A percentile compares a stretch with the other conserved stretches of the same genome.
phyloP scores from a whole-genome alignment of 2,888 invertebrate genomes.

The Encarsia formosa region DNA sequence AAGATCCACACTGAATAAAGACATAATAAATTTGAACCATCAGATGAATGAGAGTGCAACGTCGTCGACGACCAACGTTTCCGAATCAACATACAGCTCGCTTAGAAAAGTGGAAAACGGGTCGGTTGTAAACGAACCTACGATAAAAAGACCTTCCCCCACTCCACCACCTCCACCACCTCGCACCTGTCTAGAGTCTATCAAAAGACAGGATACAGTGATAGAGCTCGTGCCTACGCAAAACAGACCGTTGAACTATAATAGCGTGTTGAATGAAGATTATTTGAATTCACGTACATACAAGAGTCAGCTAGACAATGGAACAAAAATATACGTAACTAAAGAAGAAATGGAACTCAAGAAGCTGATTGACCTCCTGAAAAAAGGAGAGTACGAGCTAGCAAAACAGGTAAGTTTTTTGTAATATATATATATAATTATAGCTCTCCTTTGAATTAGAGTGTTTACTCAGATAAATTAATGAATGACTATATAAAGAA shows the following conservation, averaged over 20 bases:
- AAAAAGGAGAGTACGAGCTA: conserved; percentile 37
- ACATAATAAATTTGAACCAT: not conserved
- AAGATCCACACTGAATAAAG: not conserved
- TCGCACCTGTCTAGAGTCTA: conserved; percentile 4
- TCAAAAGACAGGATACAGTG: conserved; percentile 8
- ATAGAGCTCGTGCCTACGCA: conserved; percentile 8
- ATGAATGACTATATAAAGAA: too few species aligned
- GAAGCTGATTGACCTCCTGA: conserved; percentile 40
- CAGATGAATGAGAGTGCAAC: not conserved
- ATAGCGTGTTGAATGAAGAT: conserved; percentile 41
- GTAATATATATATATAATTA: too few species aligned
- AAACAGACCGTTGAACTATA: conserved; percentile 36
- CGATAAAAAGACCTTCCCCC: conserved; percentile 37
- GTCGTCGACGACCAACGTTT: not conserved
- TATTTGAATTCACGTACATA: conserved; percentile 33
- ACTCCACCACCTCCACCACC: conserved; percentile 12
- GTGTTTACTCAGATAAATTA: too few species aligned
- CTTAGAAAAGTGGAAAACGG: too few species aligned
- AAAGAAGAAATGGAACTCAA: conserved; percentile 43
- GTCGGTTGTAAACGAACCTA: conserved; percentile 38
- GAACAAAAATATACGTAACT: conserved; percentile 38
- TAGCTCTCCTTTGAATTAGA: too few species aligned
- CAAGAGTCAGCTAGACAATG: conserved; percentile 29
- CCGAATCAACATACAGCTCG: too few species aligned
- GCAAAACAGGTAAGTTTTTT: conserved; percentile 42